Base-by-base conservation (phyloP, 2,888 invertebrate species). In the Spicauda simplicius region DNA sequence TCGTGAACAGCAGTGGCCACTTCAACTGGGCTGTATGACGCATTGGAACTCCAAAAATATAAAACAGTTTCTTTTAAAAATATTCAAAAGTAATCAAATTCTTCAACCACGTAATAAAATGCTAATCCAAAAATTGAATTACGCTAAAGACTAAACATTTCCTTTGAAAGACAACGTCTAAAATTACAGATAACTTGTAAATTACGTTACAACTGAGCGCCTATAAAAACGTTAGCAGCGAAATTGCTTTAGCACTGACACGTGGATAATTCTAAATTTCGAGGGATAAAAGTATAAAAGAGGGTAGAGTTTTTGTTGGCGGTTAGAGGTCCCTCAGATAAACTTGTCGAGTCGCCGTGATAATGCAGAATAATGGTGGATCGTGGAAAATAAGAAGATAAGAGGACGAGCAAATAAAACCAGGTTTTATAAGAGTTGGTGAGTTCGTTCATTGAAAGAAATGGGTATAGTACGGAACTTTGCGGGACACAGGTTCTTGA, bases 301-400 rank as follows among this genome's bases (percentile, higher is more conserved):
- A 72, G 70, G 70, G 67, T 60, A 50, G 68, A 69, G 73, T 76
- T 73, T 74, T 72, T 73, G 73, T 71, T 71, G 76, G 77, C 76
- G 74, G 78, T 75, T 76, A 77, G 76, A 80, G 75, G 80, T 78
- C 71, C 74, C 70, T 68, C 55, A 66, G 82, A 86, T 84, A 86
- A 83, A 83, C 80, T 85, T 82, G 81, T 84, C 84, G 81, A 80
- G 80, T 83, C 82, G 80, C 79, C 83, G 76, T 80, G 87, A 89
- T 90, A 91, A 90, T 86, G 78, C 77, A 83, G 83, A 90, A 83
- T 90, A 90, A 91, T 88, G 88, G 85, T 61, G 78, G 80, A 80
- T 81, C 80, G 83, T 79, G 76, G 76, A 81, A 82, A 85, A 88
- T 85, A 81, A 86, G 79, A 77, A 86, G 88, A 90, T 87, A 89